Percentiles rank a stretch among this genome's conserved stretches.
These are phyloP conservation scores for Alosa alosa DNA, from an alignment of 2,113 vertebrate genomes.

Conservation along the genomic window DNA sequence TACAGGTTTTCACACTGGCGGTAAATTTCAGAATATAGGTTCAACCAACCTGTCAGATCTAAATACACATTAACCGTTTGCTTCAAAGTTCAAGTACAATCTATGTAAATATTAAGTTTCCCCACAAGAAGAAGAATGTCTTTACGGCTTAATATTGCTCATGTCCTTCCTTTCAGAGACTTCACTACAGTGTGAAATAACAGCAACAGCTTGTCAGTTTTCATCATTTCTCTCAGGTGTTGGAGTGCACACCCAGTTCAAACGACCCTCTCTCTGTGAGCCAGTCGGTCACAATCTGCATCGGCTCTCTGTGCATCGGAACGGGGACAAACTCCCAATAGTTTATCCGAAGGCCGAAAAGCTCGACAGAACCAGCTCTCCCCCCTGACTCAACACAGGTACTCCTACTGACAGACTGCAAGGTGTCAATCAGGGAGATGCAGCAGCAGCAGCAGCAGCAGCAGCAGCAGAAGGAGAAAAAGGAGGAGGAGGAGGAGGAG, in stretches of 20 bases:
- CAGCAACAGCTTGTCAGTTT: background rate
- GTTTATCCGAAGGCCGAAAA: background rate
- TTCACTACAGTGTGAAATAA: background rate
- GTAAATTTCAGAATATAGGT: background rate
- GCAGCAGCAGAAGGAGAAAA: constrained; percentile 29
- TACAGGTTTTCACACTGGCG: background rate
- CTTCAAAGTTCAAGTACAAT: constrained; percentile 45
- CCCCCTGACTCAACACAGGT: background rate
- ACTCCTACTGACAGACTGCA: background rate
- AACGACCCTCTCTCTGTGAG: background rate
- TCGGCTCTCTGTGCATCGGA: background rate
- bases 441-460: constrained; percentile 15
- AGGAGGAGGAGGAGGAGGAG: constrained; percentile 48
- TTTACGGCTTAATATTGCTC: background rate
- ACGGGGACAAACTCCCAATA: background rate
- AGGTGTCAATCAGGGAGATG: background rate
- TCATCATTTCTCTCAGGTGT: background rate
- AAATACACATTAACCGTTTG: background rate
- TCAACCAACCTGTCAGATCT: background rate
- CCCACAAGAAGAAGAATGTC: background rate
- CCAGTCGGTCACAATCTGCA: background rate
- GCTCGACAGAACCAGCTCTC: background rate
- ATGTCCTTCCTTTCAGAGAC: background rate
- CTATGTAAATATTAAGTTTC: constrained; percentile 45
- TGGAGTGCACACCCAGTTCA: background rate